Conservation (phyloP, 2,888 invertebrate species). For the Timema podura region DNA sequence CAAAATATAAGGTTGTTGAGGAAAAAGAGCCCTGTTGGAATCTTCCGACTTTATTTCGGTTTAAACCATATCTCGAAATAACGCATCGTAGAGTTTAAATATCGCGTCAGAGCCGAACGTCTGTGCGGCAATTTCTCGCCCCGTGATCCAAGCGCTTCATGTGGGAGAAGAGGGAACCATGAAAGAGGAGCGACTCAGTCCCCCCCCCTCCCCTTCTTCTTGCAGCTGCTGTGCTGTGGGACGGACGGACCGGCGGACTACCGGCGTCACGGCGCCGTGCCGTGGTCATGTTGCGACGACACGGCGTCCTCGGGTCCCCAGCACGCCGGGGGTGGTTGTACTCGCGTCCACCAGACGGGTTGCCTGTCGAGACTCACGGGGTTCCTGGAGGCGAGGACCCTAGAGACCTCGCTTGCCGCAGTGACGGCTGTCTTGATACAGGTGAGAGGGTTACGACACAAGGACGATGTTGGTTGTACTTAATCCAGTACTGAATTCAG, state of each 20-base stretch:
- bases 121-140: too few relatives aligned
- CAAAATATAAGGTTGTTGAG: too few relatives aligned
- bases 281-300: slow-evolving; percentile 8
- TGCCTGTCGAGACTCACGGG: not conserved
- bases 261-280: not conserved
- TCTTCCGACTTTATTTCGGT: too few relatives aligned
- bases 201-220: not conserved
- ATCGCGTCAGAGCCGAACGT: too few relatives aligned
- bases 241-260: slow-evolving; percentile 11
- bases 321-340: not conserved
- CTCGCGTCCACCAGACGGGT: slow-evolving; percentile 4
- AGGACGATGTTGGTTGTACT: too few relatives aligned
- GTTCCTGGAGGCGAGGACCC: not conserved
- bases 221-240: slow-evolving; percentile 9
- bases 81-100: too few relatives aligned
- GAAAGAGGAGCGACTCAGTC: too few relatives aligned
- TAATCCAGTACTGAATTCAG: too few relatives aligned
- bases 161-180: too few relatives aligned
- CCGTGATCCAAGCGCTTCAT: too few relatives aligned
- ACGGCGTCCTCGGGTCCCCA: not conserved
- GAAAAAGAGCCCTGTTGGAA: too few relatives aligned
- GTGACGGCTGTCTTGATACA: not conserved
- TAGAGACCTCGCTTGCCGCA: not conserved
- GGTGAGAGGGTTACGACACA: not conserved
- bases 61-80: too few relatives aligned